Evolutionary conservation across 2,888 invertebrate species (phyloP), one percentile per base, ranked within the genome.

Genomic region (Drosophila neutralis): DNA sequence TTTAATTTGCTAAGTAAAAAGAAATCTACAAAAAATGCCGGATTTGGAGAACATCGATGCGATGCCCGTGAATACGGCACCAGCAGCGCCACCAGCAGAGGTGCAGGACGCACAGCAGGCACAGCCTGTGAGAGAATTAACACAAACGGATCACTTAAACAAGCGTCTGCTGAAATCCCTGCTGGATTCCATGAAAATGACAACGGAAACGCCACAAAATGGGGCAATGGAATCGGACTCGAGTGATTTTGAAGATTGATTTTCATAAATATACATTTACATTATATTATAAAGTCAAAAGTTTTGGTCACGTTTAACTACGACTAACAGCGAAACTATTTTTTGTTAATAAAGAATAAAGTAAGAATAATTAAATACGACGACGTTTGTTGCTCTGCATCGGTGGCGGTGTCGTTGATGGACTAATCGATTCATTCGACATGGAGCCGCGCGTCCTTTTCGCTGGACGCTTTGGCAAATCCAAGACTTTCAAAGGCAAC

Each of bases 361-460:
- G n/a, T 27, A 13, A 38, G 13, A 38, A 7, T 13, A 29, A 27
- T 59, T 91, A 93, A 73, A 93, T 93, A 64, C 93, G 87, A 73
- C 93, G 91, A 70, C 93, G 87, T 69, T 93, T 93, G 76, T 64
- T 89, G 33, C 80, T 91, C 61, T 91, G 92, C 58, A 91, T 78
- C 8, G 92, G 92, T 24, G 93, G 93, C 11, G 93, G 93, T 27
- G 93, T 93, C 21, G 93, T 93, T 27, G 93, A 93, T 18, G 93
- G 93, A 65, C 93, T 93, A 60, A 91, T 92, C 1, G 93, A 93
- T 77, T 93, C 93, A 45, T 93, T 85, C 4, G 93, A 93, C 87
- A 92, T 92, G 1, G 93, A 93, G 24, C 93, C 93, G 27, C 93
- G 87, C 8, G 93, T 93, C 54, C 93, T 90, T 58, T 93, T 93